Conservation (phyloP, 2,797 vertebrate genomes). For the Diceros bicornis region DNA sequence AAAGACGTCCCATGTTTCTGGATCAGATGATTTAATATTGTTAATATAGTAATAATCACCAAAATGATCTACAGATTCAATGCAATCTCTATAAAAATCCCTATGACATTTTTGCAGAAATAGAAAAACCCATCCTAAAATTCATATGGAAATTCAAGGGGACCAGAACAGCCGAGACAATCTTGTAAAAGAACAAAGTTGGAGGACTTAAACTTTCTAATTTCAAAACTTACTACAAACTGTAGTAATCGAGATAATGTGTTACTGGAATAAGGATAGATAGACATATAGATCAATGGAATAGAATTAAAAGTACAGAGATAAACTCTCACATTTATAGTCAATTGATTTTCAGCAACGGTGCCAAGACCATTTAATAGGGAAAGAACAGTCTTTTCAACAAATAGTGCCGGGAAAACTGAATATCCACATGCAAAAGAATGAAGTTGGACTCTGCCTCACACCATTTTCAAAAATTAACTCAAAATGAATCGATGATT, state of each 20-base stretch:
- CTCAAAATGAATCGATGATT: background rate
- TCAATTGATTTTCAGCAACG: background rate
- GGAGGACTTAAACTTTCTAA: background rate
- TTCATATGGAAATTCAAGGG: background rate
- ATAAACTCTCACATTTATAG: constrained; percentile 1
- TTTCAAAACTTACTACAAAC: background rate
- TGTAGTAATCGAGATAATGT: background rate
- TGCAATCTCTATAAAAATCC: background rate
- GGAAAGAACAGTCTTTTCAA: background rate
- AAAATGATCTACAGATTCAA: background rate
- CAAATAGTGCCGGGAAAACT: background rate
- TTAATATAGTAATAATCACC: background rate
- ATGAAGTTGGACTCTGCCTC: background rate
- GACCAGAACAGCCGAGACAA: background rate
- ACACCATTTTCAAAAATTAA: background rate
- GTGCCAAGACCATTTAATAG: background rate
- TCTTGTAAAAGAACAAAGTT: constrained; percentile 11
- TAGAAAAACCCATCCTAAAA: background rate
- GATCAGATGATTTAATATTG: background rate
- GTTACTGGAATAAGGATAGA: background rate
- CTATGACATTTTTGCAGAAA: background rate
- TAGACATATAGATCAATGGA: background rate
- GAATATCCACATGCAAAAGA: background rate
- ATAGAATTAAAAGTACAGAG: background rate
- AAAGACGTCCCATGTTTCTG: background rate